Percentiles rank a stretch among this genome's conserved stretches.
Evolutionary conservation across 2,113 vertebrate genomes (phyloP).

Genomic region (Urocynchramus pylzowi): DNA sequence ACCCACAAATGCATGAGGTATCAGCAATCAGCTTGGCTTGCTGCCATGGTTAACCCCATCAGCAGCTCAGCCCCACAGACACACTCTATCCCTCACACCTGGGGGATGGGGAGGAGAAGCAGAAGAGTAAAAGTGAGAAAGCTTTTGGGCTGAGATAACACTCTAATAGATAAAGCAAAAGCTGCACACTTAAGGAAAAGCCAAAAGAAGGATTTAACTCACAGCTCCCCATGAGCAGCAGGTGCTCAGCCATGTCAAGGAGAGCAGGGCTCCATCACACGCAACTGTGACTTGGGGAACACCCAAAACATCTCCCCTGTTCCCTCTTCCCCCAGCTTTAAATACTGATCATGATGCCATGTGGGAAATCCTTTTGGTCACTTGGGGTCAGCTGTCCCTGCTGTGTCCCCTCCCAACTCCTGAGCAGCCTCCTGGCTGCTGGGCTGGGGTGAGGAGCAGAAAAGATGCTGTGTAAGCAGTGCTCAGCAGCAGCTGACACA

Average conservation of each 20-base stretch:
- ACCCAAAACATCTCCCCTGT: background rate
- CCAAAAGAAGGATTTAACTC: background rate
- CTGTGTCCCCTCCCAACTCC: background rate
- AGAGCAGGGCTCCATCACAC: background rate
- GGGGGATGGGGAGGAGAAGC: background rate
- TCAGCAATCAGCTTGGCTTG: background rate
- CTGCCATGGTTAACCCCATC: background rate
- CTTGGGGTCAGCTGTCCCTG: background rate
- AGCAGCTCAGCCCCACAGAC: background rate
- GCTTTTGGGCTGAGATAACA: background rate
- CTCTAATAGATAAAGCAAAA: background rate
- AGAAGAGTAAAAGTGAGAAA: background rate
- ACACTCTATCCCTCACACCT: background rate
- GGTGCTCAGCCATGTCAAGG: background rate
- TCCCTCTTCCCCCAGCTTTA: background rate
- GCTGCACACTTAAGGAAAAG: background rate
- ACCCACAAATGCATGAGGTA: background rate
- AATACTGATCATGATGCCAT: background rate
- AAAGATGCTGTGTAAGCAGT: background rate
- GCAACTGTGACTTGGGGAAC: background rate
- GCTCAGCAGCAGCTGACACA: background rate
- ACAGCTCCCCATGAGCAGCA: background rate
- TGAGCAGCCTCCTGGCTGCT: background rate
- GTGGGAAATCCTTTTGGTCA: background rate
- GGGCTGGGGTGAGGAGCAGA: background rate